Evolutionary conservation across 2,888 invertebrate genomes (phyloP).

Genomic region (Drosophila merina): DNA sequence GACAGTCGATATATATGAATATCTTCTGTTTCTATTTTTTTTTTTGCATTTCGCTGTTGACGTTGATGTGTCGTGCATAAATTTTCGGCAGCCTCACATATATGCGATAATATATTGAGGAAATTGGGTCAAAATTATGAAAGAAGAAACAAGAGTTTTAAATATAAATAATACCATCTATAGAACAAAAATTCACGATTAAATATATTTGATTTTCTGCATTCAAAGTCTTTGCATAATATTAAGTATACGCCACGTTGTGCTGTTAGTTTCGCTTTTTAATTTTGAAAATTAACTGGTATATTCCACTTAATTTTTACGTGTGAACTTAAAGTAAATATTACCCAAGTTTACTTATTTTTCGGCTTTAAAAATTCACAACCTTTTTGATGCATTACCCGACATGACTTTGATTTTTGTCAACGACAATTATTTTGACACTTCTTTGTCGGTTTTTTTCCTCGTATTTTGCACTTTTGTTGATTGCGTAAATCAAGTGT

Average conservation of each 20-base stretch:
- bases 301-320: constrained; percentile 3
- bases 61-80: constrained; percentile 69
- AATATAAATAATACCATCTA: constrained; percentile 2
- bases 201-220: not conserved
- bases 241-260: constrained; percentile 14
- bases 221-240: not conserved
- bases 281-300: not conserved
- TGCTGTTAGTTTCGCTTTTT: not conserved
- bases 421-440: constrained; percentile 71
- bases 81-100: constrained; percentile 51
- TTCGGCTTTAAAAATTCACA: constrained; percentile 5
- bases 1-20: constrained; percentile 9
- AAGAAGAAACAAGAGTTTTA: constrained; percentile 22
- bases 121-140: constrained; percentile 71
- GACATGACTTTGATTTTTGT: constrained; percentile 51
- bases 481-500: constrained; percentile 71
- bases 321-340: constrained; percentile 56
- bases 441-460: constrained; percentile 46
- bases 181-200: not conserved
- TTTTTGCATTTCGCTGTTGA: constrained; percentile 73
- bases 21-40: constrained; percentile 13
- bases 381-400: constrained; percentile 57
- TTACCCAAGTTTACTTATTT: constrained; percentile 9
- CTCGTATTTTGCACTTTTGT: constrained; percentile 25
- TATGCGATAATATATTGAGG: constrained; percentile 45